Evolutionary conservation across 2,797 vertebrate species (phyloP), one percentile per base, ranked within the genome.

Genomic region (Megaceryle alcyon): DNA sequence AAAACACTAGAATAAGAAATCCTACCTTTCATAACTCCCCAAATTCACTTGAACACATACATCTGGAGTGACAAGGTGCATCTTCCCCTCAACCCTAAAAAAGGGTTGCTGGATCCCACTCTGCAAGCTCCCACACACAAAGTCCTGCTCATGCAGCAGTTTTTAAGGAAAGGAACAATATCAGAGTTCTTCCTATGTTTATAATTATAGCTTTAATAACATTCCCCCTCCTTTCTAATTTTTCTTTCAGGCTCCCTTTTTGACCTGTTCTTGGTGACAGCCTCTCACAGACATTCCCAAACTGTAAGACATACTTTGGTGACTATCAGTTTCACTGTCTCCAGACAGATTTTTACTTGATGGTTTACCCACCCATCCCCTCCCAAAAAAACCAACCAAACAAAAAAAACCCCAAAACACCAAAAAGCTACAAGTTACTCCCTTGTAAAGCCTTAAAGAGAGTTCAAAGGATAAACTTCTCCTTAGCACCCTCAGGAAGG

Each of bases 201-300:
- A 92, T 51, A 94, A 86, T 65, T 81, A 83, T 21, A 92, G 82
- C 64, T 88, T 90, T 79, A 90, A 83, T 91, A 96, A 94, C 87
- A 91, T 93, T 93, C 86, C 56, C 78, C 25, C 49, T 46, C 49
- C 79, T 48, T 91, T 78, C 75, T 78, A 23, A 51, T 75, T 96
- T 93, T 86, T 86, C 78, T 66, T 49, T 39, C 88, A 75, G 60
- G 63, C 54, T 88, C 64, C 65, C 92, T 91, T 94, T 93, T 83
- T 68, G 78, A 57, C 35, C 70, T 76, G 33, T 83, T 91, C 94
- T 95, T 54, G 41, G 76, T 63, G 80, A 70, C 76, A n/a, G 66
- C 49, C 23, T 92, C 89, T 94, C 39, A 8, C 44, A 86, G 84
- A 72, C 26, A 2, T 92, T 94, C 86, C 92, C 88, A 83, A 78